Conservation (phyloP, 2,797 vertebrate species). For the Rhabdomys pumilio region DNA sequence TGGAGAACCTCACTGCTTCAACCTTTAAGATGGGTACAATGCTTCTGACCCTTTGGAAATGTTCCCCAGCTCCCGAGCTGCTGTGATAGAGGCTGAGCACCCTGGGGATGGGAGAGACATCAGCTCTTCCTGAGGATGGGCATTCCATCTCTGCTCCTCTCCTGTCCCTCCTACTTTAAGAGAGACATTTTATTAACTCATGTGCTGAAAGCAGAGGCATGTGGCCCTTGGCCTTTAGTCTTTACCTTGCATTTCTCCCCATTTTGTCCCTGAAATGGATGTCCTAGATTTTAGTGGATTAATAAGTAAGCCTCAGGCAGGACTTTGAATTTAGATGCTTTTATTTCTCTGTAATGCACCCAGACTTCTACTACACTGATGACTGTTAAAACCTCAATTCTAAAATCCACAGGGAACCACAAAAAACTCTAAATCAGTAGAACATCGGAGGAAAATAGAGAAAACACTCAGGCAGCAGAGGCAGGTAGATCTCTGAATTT, state of each 20-base stretch:
- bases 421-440: background rate
- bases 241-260: background rate
- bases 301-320: background rate
- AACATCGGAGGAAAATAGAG: background rate
- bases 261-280: background rate
- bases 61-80: background rate
- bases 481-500: background rate
- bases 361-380: background rate
- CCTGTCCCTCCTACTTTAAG: background rate
- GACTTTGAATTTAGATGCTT: background rate
- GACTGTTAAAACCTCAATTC: background rate
- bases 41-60: background rate
- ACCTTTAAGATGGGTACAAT: no score
- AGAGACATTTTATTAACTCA: background rate
- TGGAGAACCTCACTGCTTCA: background rate
- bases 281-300: background rate
- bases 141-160: background rate
- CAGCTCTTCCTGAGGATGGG: no score
- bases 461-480: background rate
- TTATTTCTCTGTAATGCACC: conserved; percentile 52
- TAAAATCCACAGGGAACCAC: background rate
- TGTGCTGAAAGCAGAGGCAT: conserved; percentile 35
- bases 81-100: background rate
- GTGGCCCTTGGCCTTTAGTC: background rate
- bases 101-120: background rate